phyloP scores from a whole-genome alignment of 2,797 vertebrate genomes.

The Rhincodon typus region DNA sequence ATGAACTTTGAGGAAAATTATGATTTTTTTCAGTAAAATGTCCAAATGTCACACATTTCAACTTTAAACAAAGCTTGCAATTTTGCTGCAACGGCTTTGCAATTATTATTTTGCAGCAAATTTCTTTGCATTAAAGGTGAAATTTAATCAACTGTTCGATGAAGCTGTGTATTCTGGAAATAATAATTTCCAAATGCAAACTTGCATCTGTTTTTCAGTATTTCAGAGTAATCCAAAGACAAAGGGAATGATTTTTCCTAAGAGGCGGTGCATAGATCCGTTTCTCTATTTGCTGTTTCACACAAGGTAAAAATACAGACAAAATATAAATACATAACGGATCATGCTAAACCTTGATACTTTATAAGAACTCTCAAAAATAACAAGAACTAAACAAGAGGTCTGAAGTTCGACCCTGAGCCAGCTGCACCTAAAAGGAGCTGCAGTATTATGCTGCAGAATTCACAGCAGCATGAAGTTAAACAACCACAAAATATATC shows the following conservation, averaged over 20 bases:
- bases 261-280: not conserved
- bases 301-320: not conserved
- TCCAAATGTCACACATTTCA: not conserved
- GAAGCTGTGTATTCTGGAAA: not conserved
- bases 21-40: not conserved
- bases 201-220: not conserved
- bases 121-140: not conserved
- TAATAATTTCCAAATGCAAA: not conserved
- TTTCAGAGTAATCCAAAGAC: not conserved
- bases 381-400: not conserved
- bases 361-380: not conserved
- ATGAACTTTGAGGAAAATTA: not conserved
- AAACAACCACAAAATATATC: not conserved
- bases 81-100: not conserved
- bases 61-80: conserved; percentile 26
- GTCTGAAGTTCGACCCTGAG: not conserved
- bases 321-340: no score
- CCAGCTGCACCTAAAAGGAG: not conserved
- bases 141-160: not conserved
- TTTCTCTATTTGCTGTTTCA: not conserved
- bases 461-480: not conserved
- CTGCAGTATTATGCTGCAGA: not conserved
- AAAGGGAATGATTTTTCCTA: not conserved
- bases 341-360: not conserved
- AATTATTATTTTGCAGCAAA: not conserved